Percentiles rank a stretch among this genome's conserved stretches.
These are phyloP conservation scores for Pristionchus maxplancki DNA, from an alignment of 2,888 invertebrate species.

Conservation along the genomic window DNA sequence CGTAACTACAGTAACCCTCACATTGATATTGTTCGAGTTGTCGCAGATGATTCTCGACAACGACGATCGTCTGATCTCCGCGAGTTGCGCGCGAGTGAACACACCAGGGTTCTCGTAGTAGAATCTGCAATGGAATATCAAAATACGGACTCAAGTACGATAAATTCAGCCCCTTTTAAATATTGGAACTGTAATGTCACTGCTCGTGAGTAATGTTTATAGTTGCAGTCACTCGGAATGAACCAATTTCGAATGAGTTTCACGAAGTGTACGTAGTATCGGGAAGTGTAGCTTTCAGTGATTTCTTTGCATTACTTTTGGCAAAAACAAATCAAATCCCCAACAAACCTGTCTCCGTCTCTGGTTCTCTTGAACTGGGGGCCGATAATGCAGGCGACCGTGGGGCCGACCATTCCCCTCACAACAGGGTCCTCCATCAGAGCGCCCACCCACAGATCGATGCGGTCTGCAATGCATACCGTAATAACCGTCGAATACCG, in stretches of 20 bases:
- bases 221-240: too few relatives aligned
- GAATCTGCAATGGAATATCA: slow-evolving; percentile 75
- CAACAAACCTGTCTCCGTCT: slow-evolving; percentile 79
- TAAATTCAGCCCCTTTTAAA: too few relatives aligned
- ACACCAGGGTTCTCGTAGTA: slow-evolving; percentile 80
- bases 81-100: slow-evolving; percentile 83
- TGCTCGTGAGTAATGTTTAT: too few relatives aligned
- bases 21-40: slow-evolving; percentile 86
- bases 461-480: slow-evolving; percentile 77
- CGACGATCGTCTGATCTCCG: slow-evolving; percentile 89
- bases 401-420: slow-evolving; percentile 80
- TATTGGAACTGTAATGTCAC: too few relatives aligned
- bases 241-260: neutral
- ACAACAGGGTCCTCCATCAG: slow-evolving; percentile 79
- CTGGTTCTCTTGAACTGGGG: slow-evolving; percentile 79
- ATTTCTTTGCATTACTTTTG: too few relatives aligned
- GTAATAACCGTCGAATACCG: neutral
- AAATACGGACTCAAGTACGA: too few relatives aligned
- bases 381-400: slow-evolving; percentile 78
- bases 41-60: slow-evolving; percentile 91
- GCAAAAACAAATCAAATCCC: neutral
- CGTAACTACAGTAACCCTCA: slow-evolving; percentile 35
- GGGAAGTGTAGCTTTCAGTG: too few relatives aligned
- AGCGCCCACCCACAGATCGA: slow-evolving; percentile 80
- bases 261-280: neutral